phyloP scores from a whole-genome alignment of 2,113 vertebrate species.

The Scopus umbretta region DNA sequence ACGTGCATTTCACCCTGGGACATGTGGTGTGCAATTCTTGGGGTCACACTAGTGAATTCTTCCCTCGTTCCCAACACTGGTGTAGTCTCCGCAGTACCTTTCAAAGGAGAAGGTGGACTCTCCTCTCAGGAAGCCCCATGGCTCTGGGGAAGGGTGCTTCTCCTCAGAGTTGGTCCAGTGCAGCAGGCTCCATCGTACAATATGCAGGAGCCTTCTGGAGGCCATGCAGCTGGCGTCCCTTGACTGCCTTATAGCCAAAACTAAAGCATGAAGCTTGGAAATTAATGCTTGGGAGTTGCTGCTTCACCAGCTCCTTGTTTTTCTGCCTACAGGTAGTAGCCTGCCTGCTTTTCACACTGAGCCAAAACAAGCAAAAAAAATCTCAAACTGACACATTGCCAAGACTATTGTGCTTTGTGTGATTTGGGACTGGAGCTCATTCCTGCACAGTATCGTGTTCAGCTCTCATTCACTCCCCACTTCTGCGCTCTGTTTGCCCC shows the following conservation, averaged over 20 bases:
- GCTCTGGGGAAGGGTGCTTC: not conserved
- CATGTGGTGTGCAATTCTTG: rapidly evolving
- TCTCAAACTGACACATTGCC: not conserved
- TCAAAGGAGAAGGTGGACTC: not conserved
- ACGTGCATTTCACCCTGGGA: not conserved
- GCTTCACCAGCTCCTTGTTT: not conserved
- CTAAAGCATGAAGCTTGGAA: not conserved
- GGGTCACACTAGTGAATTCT: not conserved
- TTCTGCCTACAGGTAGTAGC: not conserved
- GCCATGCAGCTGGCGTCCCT: not conserved
- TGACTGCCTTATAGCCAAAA: not conserved
- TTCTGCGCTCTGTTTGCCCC: not conserved
- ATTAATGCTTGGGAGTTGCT: not conserved
- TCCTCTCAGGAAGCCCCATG: rapidly evolving
- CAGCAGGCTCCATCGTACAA: not conserved
- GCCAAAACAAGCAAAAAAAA: not conserved
- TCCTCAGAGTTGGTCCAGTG: not conserved
- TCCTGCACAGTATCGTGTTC: not conserved
- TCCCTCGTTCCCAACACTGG: not conserved
- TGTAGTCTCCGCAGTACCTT: rapidly evolving
- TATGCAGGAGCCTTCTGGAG: not conserved
- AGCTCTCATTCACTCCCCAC: not conserved
- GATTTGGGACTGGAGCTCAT: not conserved
- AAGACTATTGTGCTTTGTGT: not conserved
- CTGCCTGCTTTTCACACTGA: not conserved